phyloP scores from a whole-genome alignment of 2,888 invertebrate genomes.

The Noctua janthe region DNA sequence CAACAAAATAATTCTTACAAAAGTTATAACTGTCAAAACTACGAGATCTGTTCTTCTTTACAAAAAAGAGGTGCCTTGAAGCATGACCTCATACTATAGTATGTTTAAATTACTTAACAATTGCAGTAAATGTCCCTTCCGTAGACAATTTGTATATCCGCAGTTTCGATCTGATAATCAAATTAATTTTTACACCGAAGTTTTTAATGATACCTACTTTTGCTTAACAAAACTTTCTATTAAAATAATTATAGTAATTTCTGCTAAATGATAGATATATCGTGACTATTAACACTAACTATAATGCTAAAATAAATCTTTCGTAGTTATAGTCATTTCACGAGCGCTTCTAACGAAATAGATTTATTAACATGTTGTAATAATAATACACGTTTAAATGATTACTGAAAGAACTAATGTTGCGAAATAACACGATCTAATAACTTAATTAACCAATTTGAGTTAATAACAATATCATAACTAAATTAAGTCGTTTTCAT shows the following conservation, averaged over 20 bases:
- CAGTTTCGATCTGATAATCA: background rate
- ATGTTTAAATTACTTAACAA: slow-evolving; percentile 9
- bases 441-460: slow-evolving; percentile 38
- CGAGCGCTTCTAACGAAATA: slow-evolving; percentile 35
- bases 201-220: slow-evolving; percentile 9
- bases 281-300: slow-evolving; percentile 44
- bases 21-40: background rate
- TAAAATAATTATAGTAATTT: slow-evolving; percentile 35
- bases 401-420: slow-evolving; percentile 36
- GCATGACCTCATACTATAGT: slow-evolving; percentile 20
- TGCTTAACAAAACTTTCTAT: slow-evolving; percentile 46
- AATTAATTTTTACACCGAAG: background rate
- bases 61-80: slow-evolving; percentile 15
- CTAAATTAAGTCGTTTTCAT: background rate
- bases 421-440: slow-evolving; percentile 46
- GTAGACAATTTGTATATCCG: background rate
- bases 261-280: slow-evolving; percentile 33
- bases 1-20: background rate
- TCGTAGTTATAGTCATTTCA: slow-evolving; percentile 43
- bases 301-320: slow-evolving; percentile 43
- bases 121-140: background rate
- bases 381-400: slow-evolving; percentile 39
- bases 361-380: slow-evolving; percentile 37
- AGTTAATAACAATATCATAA: slow-evolving; percentile 14
- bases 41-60: slow-evolving; percentile 12